Conservation (phyloP, 2,113 vertebrate genomes). For the Pandion haliaetus region DNA sequence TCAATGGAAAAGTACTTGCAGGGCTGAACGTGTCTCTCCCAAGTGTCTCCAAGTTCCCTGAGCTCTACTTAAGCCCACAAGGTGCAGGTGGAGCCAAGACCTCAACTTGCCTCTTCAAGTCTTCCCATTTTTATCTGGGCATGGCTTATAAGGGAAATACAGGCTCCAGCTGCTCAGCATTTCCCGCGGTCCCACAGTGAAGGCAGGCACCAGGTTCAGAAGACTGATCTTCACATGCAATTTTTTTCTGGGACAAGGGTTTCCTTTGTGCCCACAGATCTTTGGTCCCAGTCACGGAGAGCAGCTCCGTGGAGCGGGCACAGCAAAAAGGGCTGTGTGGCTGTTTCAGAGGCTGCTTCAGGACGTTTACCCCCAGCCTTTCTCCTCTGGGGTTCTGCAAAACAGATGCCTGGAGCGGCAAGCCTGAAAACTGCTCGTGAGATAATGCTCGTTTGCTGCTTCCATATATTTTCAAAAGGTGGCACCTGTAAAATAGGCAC, state of each 20-base stretch:
- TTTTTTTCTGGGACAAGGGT: no score
- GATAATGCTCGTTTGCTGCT: neutral
- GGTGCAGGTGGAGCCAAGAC: neutral
- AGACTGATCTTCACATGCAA: rapidly evolving
- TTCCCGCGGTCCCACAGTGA: neutral
- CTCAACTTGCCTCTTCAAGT: neutral
- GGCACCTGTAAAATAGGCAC: neutral
- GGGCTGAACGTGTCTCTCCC: neutral
- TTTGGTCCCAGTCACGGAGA: rapidly evolving
- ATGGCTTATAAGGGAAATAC: neutral
- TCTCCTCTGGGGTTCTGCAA: neutral
- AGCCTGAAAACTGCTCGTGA: neutral
- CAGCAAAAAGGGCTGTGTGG: neutral
- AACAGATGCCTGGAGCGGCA: neutral
- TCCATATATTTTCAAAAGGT: neutral
- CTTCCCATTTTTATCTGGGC: neutral
- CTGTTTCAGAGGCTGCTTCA: neutral
- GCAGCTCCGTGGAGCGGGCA: neutral
- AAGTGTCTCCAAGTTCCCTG: neutral
- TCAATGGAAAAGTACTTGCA: neutral
- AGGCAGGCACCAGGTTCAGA: neutral
- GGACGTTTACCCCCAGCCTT: neutral
- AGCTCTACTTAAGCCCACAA: neutral
- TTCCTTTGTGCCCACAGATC: neutral
- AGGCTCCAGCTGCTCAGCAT: neutral